phyloP scores from a whole-genome alignment of 2,888 invertebrate genomes.

The Epinotia bilunana region DNA sequence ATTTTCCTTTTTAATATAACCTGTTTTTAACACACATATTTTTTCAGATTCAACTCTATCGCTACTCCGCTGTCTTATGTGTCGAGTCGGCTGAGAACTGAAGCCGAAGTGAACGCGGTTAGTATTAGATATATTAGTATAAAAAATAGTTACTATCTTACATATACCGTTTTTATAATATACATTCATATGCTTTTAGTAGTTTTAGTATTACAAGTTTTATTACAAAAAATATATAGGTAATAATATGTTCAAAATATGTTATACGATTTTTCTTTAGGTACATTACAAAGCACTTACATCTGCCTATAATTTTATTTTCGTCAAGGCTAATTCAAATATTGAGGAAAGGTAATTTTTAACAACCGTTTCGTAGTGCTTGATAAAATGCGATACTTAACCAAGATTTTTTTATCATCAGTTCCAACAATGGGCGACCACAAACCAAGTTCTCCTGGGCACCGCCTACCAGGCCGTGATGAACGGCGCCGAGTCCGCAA shows the following conservation, averaged over 20 bases:
- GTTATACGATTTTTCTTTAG: too few species aligned
- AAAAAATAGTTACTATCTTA: too few species aligned
- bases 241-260: too few species aligned
- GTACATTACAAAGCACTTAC: too few species aligned
- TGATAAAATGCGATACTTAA: not conserved
- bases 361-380: not conserved
- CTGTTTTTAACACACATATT: not conserved
- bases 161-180: too few species aligned
- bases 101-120: slow-evolving; percentile 59
- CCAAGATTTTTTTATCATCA: slow-evolving; percentile 50
- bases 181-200: too few species aligned
- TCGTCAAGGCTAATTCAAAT: too few species aligned
- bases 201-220: too few species aligned
- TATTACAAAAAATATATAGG: too few species aligned
- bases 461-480: slow-evolving; percentile 51
- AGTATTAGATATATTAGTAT: slow-evolving; percentile 44
- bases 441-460: slow-evolving; percentile 54
- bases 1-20: too few species aligned
- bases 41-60: slow-evolving; percentile 61
- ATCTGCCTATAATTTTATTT: too few species aligned
- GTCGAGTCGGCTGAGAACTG: slow-evolving; percentile 65
- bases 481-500: slow-evolving; percentile 53
- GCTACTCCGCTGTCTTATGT: slow-evolving; percentile 65
- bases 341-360: too few species aligned
- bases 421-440: slow-evolving; percentile 69